Conservation (phyloP, 2,797 vertebrate species). For the Notamacropus eugenii region DNA sequence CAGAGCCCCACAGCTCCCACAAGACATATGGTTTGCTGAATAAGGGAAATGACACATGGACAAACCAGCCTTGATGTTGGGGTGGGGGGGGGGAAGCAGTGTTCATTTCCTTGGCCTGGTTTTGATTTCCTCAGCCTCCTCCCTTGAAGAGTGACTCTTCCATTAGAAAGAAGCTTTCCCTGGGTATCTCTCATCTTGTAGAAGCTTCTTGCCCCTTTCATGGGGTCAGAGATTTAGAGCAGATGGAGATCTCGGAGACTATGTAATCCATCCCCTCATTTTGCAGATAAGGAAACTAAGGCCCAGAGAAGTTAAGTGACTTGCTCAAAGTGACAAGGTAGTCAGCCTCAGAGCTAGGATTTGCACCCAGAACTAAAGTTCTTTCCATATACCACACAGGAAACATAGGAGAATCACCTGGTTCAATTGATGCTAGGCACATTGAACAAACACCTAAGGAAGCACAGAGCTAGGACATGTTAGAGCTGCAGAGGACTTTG, state of each 20-base stretch:
- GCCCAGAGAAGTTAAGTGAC: neutral
- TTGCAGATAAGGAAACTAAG: neutral
- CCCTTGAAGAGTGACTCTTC: slow-evolving; percentile 55
- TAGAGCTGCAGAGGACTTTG: neutral
- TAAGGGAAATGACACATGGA: slow-evolving; percentile 70
- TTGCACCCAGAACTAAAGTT: neutral
- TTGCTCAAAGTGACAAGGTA: neutral
- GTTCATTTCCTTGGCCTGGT: slow-evolving; percentile 38
- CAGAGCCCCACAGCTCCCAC: slow-evolving; percentile 77
- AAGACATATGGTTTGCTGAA: slow-evolving; percentile 75
- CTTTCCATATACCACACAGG: neutral
- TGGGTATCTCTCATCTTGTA: slow-evolving; percentile 69
- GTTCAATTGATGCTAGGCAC: neutral
- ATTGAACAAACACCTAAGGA: neutral
- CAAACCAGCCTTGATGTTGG: slow-evolving; percentile 31
- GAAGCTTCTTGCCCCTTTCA: slow-evolving; percentile 77
- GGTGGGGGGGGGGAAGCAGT: neutral
- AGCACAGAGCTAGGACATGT: neutral
- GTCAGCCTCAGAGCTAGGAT: neutral
- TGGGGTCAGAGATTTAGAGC: neutral
- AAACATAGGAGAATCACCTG: neutral
- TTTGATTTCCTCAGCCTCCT: slow-evolving; percentile 71
- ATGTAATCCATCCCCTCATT: neutral
- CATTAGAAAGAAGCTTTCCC: slow-evolving; percentile 73
- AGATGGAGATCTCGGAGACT: neutral